These are phyloP conservation scores for Benthosema pterotum DNA, from an alignment of 2,797 vertebrate genomes.

Conservation along the genomic window DNA sequence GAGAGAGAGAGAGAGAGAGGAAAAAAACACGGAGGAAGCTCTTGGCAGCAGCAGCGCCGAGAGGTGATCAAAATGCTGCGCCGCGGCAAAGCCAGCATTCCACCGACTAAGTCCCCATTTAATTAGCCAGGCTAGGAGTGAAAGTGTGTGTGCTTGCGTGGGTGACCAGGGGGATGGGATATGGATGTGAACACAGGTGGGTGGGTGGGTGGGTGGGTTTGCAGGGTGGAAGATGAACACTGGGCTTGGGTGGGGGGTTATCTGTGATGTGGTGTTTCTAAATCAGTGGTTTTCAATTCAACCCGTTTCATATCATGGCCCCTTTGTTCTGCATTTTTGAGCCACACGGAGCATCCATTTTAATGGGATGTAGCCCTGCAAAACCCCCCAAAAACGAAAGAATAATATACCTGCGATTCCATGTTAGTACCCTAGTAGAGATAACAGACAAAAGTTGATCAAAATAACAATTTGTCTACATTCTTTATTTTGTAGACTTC, in stretches of 20 bases:
- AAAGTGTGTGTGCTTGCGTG: slow-evolving; percentile 48
- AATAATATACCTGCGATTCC: too few species aligned
- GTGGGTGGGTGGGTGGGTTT: slow-evolving; percentile 34
- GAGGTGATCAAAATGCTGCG: slow-evolving; percentile 56
- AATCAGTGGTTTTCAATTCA: too few species aligned
- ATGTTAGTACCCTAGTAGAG: too few species aligned
- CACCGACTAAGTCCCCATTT: slow-evolving; percentile 53
- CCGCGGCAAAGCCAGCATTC: slow-evolving; percentile 43
- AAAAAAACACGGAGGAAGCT: slow-evolving; percentile 12
- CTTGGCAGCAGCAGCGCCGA: slow-evolving; percentile 25
- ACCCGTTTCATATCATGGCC: too few species aligned
- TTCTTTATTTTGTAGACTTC: too few species aligned
- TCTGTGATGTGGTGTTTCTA: slow-evolving; percentile 22
- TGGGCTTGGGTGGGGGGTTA: slow-evolving; percentile 10
- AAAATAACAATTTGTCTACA: too few species aligned
- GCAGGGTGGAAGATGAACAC: slow-evolving; percentile 9
- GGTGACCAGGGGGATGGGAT: slow-evolving; percentile 36
- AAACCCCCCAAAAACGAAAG: too few species aligned
- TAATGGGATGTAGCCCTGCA: too few species aligned
- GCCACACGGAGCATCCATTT: too few species aligned
- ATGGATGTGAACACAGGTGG: slow-evolving; percentile 15
- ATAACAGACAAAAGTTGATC: too few species aligned
- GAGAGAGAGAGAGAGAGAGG: too few species aligned
- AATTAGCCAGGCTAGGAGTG: slow-evolving; percentile 55
- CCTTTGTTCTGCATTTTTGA: too few species aligned